A percentile compares a stretch with the other conserved stretches of the same genome.
phyloP scores from a whole-genome alignment of 2,113 vertebrate species.

The Ondatra zibethicus region DNA sequence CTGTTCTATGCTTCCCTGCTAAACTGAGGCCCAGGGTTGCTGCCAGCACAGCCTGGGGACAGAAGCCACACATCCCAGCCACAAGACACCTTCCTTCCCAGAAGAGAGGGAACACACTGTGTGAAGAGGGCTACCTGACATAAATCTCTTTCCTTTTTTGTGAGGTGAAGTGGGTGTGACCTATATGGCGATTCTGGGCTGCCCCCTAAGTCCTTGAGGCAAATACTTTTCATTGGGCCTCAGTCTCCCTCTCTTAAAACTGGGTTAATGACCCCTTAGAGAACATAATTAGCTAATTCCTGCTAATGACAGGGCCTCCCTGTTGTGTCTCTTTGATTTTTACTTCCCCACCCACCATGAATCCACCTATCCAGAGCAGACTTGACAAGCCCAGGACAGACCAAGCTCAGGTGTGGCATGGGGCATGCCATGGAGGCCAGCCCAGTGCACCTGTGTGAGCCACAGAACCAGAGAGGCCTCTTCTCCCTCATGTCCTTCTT shows the following conservation, averaged over 20 bases:
- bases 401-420: background rate
- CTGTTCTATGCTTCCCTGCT: background rate
- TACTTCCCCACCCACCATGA: background rate
- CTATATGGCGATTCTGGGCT: background rate
- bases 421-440: background rate
- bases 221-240: conserved; percentile 29
- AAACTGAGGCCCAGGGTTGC: background rate
- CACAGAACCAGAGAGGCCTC: background rate
- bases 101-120: background rate
- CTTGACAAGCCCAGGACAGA: background rate
- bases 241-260: conserved; percentile 57
- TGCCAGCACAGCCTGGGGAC: background rate
- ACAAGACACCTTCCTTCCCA: background rate
- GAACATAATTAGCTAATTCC: conserved; percentile 59
- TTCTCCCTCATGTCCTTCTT: background rate
- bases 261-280: conserved; percentile 63
- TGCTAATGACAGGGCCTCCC: conserved; percentile 62
- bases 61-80: background rate
- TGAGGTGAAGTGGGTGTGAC: background rate
- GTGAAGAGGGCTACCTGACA: background rate
- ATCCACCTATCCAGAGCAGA: background rate
- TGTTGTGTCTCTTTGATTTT: conserved; percentile 14
- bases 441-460: background rate
- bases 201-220: background rate
- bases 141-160: background rate